Percentiles rank a stretch among this genome's conserved stretches.
phyloP scores from a whole-genome alignment of 64 coral and sea anemone genomes.

The Montipora cactus region DNA sequence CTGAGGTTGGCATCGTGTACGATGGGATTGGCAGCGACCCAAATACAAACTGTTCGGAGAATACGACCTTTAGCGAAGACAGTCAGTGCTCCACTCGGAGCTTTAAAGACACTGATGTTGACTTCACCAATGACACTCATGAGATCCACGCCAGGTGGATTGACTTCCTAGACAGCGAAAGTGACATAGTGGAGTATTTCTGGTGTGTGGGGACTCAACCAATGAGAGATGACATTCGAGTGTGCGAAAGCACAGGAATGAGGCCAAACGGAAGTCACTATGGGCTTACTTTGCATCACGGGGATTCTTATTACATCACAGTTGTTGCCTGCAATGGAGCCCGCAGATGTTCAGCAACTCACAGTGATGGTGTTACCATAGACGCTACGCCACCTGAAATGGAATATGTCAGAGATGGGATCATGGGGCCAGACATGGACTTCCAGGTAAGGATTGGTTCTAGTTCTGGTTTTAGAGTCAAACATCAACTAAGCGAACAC shows the following conservation, averaged over 20 bases:
- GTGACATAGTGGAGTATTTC: constrained; percentile 87
- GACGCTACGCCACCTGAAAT: constrained; percentile 84
- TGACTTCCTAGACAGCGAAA: constrained; percentile 95
- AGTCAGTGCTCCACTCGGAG: constrained; percentile 88
- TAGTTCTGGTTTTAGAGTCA: too few relatives aligned
- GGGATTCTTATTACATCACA: constrained; percentile 80
- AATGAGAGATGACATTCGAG: constrained; percentile 77
- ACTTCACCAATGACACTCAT: constrained; percentile 79
- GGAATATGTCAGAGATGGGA: constrained; percentile 92
- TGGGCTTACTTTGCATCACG: constrained; percentile 66
- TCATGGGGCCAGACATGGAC: constrained; percentile 95
- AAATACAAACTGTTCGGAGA: constrained; percentile 78
- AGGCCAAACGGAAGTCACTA: constrained; percentile 81
- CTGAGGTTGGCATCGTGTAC: constrained; percentile 71
- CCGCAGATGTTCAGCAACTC: constrained; percentile 80
- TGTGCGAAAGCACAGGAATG: constrained; percentile 80
- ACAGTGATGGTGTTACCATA: constrained; percentile 86
- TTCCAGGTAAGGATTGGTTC: constrained; percentile 65
- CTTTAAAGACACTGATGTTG: constrained; percentile 85
- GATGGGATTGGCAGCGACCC: constrained; percentile 89
- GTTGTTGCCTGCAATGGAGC: constrained; percentile 94
- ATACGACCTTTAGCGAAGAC: constrained; percentile 80
- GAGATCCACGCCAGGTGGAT: constrained; percentile 94
- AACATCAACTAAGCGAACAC: too few relatives aligned
- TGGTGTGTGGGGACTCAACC: constrained; percentile 91